Conservation (phyloP, 2,888 invertebrate species). For the Euzophera pinguis region DNA sequence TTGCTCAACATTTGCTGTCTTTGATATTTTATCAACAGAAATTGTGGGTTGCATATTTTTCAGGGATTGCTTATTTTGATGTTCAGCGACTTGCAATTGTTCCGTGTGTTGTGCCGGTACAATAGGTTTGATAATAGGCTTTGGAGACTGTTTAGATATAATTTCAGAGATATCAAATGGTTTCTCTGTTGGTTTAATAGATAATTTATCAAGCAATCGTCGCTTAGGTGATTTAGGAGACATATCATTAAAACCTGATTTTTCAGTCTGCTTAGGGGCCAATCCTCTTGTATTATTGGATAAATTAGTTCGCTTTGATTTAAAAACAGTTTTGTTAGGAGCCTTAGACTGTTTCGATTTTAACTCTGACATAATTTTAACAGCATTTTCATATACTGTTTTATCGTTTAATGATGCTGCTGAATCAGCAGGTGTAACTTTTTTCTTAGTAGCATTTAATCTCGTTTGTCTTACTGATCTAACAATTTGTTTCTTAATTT, state of each 20-base stretch:
- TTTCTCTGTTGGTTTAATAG: not conserved
- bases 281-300: not conserved
- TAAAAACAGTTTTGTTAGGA: constrained; percentile 3
- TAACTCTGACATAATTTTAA: constrained; percentile 50
- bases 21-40: not conserved
- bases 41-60: not conserved
- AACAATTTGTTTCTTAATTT: constrained; percentile 26
- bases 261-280: not conserved
- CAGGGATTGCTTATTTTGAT: not conserved
- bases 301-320: constrained; percentile 7
- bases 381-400: constrained; percentile 54
- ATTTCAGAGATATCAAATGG: constrained; percentile 1
- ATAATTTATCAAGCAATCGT: not conserved
- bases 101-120: not conserved
- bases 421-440: constrained; percentile 23
- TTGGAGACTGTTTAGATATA: not conserved
- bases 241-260: not conserved
- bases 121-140: not conserved
- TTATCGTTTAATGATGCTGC: constrained; percentile 41
- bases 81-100: not conserved
- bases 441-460: constrained; percentile 12
- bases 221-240: not conserved
- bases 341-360: constrained; percentile 31
- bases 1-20: not conserved
- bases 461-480: constrained; percentile 19